A percentile compares a stretch with the other conserved stretches of the same genome.
Conservation (phyloP, 2,797 vertebrate genomes). For the Takifugu rubripes region DNA sequence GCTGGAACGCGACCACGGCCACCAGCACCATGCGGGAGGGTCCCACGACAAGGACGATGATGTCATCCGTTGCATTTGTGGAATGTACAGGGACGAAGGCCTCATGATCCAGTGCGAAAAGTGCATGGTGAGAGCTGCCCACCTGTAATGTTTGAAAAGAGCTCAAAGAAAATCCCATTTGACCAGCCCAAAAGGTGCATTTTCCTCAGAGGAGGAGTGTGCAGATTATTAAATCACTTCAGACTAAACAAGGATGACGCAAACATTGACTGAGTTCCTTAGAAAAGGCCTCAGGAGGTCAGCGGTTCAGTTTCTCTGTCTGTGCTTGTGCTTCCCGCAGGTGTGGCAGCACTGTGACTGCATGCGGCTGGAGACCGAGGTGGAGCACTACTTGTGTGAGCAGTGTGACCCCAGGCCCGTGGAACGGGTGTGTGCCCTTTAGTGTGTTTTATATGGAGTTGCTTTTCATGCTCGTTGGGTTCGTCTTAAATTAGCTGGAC, state of each 20-base stretch:
- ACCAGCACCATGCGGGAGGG: constrained; percentile 82
- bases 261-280: constrained; percentile 13
- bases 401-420: constrained; percentile 90
- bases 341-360: constrained; percentile 99
- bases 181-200: constrained; percentile 6
- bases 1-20: constrained; percentile 86
- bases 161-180: not conserved
- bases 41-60: constrained; percentile 91
- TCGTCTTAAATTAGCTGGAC: not conserved
- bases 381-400: constrained; percentile 97
- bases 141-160: not conserved
- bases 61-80: constrained; percentile 96
- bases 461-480: not conserved
- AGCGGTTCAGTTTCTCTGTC: not conserved
- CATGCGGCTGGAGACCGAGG: constrained; percentile 91
- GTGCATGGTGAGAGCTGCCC: constrained; percentile 84
- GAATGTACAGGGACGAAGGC: constrained; percentile 96
- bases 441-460: not conserved
- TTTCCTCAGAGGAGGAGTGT: constrained; percentile 7
- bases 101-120: constrained; percentile 99
- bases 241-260: constrained; percentile 16
- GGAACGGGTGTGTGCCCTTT: constrained; percentile 77
- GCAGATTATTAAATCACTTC: constrained; percentile 30
- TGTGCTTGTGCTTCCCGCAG: constrained; percentile 57
- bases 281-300: not conserved